Evolutionary conservation across 2,888 invertebrate species (phyloP), one percentile per base, ranked within the genome.

Genomic region (Pristionchus japonicus): DNA sequence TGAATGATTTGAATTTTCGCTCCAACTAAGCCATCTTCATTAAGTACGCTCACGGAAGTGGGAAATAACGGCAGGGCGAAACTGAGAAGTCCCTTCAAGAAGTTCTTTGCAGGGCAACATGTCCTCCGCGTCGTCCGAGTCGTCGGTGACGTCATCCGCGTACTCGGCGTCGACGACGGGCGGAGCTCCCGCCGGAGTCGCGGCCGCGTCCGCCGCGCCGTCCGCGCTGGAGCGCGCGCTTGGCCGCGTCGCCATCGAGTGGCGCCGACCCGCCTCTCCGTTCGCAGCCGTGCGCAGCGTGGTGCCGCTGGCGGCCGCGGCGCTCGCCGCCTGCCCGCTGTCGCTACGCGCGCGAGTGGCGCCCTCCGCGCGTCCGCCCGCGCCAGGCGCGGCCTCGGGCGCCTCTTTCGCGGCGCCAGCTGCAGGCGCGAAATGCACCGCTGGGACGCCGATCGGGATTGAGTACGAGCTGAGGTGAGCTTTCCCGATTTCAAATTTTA

Each of bases 221-320:
- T 17, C 47, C n/a, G 37, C 67, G 13, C 40, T 77, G 47, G 92
- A 92, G 74, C 90, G 89, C 34, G 91, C 92, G 3, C 87, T 92
- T 3, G 92, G 92, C 4, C 74, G 92, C 43, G 86, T 92, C 57
- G 89, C 89, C n/a, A 57, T 91, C 17, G 91, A 91, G 64, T 92
- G 92, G 92, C 90, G 67, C 27, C 49, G 82, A 1, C 82, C 82
- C 11, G 49, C 31, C 4, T 86, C 86, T 6, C 61, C 86, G 31
- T 49, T 70, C 31, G 49, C 86, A 23, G 43, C 90, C 7, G 92
- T 92, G 47, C 90, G 92, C n/a, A 90, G 91, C 6, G 89, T 91
- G 27, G 88, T 91, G 4, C 89, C 92, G 27, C 87, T 92, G 11
- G 89, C 89, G 49, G 87, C 90, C 7, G 85, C 90, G 20, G 89